Base-by-base conservation (phyloP, 2,113 vertebrate genomes). In the Rhinogobius similis region DNA sequence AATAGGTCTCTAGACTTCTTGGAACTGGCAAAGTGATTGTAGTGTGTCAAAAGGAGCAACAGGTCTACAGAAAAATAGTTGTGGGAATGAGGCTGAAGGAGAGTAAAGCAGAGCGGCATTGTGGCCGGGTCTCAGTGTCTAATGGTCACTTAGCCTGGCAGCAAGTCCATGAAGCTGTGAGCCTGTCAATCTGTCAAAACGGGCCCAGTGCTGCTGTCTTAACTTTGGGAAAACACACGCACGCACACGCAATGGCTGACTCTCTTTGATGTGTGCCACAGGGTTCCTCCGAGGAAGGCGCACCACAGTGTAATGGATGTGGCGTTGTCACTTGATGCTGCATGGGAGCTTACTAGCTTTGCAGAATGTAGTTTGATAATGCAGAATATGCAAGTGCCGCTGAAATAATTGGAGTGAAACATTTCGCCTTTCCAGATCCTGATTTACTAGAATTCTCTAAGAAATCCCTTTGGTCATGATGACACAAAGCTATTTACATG, bases 131-230 rank as follows among this genome's bases (percentile, higher is more conserved):
- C 74, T 76, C 52, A 81, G 81, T 76, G 74, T 86, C 75, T 89
- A 90, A 87, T 87, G 88, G 86, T 90, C 89, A 88, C 85, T 91
- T 91, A 88, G 76, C 84, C 81, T 82, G 77, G 82, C 83, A 84
- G 79, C 79, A 46, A 88, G 81, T 88, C 76, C 75, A 84, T 84
- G 82, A 85, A 81, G 79, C 83, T 82, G 68, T 81, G 81, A 86
- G 75, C 72, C 81, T 81, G 87, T 88, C 88, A 89, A 82, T 88
- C 85, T 85, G 87, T 90, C 84, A 87, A 78, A 88, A 89, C 73
- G 67, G 62, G 69, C 72, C 73, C 53, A 72, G 66, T 56, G 66
- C 76, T 75, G 73, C 76, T 73, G 73, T 75, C 72, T 68, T 53
- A 43, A 65, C 67, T 67, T 55, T 24, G 38, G 63, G 23, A 61